Percentiles rank a stretch among this genome's conserved stretches.
Conservation (phyloP, 2,888 invertebrate genomes). For the Cryptocephalus moraei region DNA sequence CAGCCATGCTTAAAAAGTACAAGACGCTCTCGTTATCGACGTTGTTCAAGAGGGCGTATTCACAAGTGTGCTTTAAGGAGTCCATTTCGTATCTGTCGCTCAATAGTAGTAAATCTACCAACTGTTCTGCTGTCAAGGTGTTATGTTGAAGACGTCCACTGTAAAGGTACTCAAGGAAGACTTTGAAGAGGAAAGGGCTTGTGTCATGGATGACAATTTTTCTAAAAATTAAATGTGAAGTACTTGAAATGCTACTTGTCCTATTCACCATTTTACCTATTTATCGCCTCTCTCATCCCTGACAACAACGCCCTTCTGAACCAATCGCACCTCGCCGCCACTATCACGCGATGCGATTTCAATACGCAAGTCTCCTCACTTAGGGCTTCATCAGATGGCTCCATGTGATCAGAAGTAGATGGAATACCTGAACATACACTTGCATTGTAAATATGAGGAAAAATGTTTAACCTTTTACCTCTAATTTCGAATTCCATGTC, state of each 20-base stretch:
- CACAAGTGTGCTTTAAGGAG: slow-evolving; percentile 52
- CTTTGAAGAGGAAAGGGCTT: slow-evolving; percentile 48
- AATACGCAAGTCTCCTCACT: slow-evolving; percentile 31
- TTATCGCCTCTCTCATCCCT: slow-evolving; percentile 62
- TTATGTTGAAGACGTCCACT: slow-evolving; percentile 47
- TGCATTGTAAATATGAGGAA: background rate
- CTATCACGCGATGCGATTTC: slow-evolving; percentile 53
- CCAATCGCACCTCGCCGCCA: slow-evolving; percentile 60
- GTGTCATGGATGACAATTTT: slow-evolving; percentile 58
- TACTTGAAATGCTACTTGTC: too few relatives aligned
- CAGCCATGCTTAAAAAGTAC: slow-evolving; percentile 54
- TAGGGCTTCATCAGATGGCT: too few relatives aligned
- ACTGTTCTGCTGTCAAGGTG: slow-evolving; percentile 40
- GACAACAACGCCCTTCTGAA: slow-evolving; percentile 56
- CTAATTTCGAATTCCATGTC: slow-evolving; percentile 59
- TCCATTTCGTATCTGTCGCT: slow-evolving; percentile 55
- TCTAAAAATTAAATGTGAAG: slow-evolving; percentile 28
- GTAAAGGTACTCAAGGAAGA: slow-evolving; percentile 54
- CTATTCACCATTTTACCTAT: slow-evolving; percentile 38
- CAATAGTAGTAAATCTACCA: slow-evolving; percentile 53
- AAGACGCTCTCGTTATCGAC: slow-evolving; percentile 54
- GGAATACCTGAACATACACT: too few relatives aligned
- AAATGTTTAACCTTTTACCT: slow-evolving; percentile 11
- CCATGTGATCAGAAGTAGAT: too few relatives aligned
- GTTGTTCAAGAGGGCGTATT: slow-evolving; percentile 47